Evolutionary conservation across 1,140 invertebrate species (phyloP), one percentile per base, ranked within the genome.

Genomic region (Bombus difficillimus): DNA sequence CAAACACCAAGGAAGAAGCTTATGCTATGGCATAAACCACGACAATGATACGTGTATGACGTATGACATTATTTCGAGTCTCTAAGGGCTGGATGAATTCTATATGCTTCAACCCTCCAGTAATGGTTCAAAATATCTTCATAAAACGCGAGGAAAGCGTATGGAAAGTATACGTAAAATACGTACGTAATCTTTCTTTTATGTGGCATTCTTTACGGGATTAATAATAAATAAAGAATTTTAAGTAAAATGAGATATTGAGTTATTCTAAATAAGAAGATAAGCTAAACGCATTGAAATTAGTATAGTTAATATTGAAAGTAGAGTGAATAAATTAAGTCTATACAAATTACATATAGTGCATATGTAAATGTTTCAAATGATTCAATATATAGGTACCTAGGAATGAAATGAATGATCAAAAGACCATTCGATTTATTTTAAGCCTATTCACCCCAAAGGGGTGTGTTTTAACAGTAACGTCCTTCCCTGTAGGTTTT

Each of bases 401-500:
- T 39, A 62, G 57, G 13, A 53, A 69, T 53, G 22, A 59, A 83
- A 53, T 28, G 74, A 69, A 69, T 83, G 62, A 78, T 77, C 47
- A 32, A 76, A 77, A 53, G 72, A 22, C 74, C 18, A 68, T 78
- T 78, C 74, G 64, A 76, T 77, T 78, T 83, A 78, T 85, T 85
- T 85, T 79, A 80, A 78, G 69, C 68, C 53, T 78, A 66, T 47
- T 80, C 47, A 72, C 32, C 39, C 43, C 53, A 72, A 85, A 85
- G 83, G 83, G 68, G 47, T 85, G 71, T 41, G 59, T 81, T 85
- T 81, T 57, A 85, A 85, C 71, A 59, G 64, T 43, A 74, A 72
- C n/a, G 22, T 57, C 71, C 71, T 81, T 85, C 84, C 71, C 72
- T 75, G 25, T 41, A 43, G 59, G 68, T 85, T 72, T 85, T 75